phyloP scores from a whole-genome alignment of 2,888 invertebrate species.

The Drosophila stalkeri region DNA sequence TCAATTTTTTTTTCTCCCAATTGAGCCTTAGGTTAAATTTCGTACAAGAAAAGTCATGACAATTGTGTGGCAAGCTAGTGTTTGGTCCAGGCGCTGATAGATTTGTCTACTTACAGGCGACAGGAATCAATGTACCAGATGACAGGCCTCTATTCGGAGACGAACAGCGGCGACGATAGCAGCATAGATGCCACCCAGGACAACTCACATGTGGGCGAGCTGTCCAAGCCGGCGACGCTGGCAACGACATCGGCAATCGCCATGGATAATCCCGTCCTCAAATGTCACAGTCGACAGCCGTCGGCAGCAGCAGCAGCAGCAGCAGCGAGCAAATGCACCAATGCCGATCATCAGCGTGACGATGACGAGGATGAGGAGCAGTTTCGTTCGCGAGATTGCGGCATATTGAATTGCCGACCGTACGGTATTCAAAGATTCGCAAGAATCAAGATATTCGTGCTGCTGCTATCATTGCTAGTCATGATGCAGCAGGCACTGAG shows the following conservation, averaged over 20 bases:
- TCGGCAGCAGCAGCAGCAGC: slow-evolving; percentile 83
- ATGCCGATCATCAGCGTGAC: slow-evolving; percentile 45
- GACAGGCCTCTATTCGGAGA: slow-evolving; percentile 93
- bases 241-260: slow-evolving; percentile 39
- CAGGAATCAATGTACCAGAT: slow-evolving; percentile 96
- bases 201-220: slow-evolving; percentile 80
- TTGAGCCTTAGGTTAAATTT: slow-evolving; percentile 7
- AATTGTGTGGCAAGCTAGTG: slow-evolving; percentile 20
- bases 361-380: slow-evolving; percentile 89
- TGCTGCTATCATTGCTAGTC: slow-evolving; percentile 94
- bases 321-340: slow-evolving; percentile 83
- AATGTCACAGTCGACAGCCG: slow-evolving; percentile 93
- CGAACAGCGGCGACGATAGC: slow-evolving; percentile 87
- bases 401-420: slow-evolving; percentile 94
- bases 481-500: slow-evolving; percentile 95
- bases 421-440: slow-evolving; percentile 94
- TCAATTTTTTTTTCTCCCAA: slow-evolving; percentile 2
- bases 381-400: slow-evolving; percentile 91
- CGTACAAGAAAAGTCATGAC: slow-evolving; percentile 31
- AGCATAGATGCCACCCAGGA: slow-evolving; percentile 86
- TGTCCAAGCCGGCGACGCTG: slow-evolving; percentile 13
- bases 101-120: slow-evolving; percentile 86
- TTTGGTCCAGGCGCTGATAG: slow-evolving; percentile 28
- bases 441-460: slow-evolving; percentile 96
- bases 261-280: slow-evolving; percentile 83